Base-by-base conservation (phyloP, 64 coral and sea anemone genomes). In the Catalaphyllia jardinei region DNA sequence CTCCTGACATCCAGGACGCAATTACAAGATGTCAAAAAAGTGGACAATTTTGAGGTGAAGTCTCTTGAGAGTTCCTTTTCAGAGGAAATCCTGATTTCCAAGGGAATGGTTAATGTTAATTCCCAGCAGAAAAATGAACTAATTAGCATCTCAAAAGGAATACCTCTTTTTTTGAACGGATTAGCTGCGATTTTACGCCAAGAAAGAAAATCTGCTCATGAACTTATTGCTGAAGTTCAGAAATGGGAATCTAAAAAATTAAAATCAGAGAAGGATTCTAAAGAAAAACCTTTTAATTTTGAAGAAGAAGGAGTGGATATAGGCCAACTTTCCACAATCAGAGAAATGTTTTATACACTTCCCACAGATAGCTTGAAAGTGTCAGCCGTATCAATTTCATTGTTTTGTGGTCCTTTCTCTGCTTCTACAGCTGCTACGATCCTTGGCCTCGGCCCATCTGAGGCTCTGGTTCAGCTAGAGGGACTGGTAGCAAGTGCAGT, bases 391-490 rank as follows among this genome's bases (percentile, higher is more conserved):
- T 49, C 46, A 52, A 24, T 78, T 25, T 78, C 75, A 24, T 78
- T 78, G 24, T 78, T 78, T 24, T 24, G 46, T 78, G 75, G 75
- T 6, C 75, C 75, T 49, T 78, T 78, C 22, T 22, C 75, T 78
- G 75, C 10, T 10, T 51, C 39, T 17, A 49, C 75, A 52, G 75
- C 75, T 24, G 75, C 75, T 17, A 3, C 54, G 24, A 39, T 78
- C 51, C 42, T 78, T 24, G 75, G 75, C 46, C 52, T 78, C 24
- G 25, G 22, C 22, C 49, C 17, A 31, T 25, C 75, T n/a, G 75
- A 46, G 9, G 65, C 65, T 69, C 22, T 69, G 2, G 65, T 22
- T 69, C 22, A 8, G 65, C 25, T 69, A 28, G 65, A 69, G 65
- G 65, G 65, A 8, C 65, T 69, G 10, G 65, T n/a, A 29, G 12